Conservation (phyloP, 2,888 invertebrate genomes). For the Lycophotia porphyrea region DNA sequence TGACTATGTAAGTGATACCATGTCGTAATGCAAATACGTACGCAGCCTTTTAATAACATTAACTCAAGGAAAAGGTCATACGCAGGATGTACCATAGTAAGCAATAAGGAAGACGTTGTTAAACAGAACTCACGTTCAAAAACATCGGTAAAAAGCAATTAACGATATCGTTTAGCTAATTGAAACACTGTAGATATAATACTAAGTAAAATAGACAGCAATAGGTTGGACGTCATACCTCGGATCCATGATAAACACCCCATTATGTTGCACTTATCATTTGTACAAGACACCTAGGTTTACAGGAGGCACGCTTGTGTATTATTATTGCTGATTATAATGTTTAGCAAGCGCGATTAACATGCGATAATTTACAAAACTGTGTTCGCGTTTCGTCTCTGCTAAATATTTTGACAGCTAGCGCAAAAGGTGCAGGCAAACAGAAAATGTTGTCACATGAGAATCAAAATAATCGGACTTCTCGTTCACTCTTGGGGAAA, state of each 20-base stretch:
- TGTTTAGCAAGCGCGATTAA: conserved; percentile 37
- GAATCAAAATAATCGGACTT: conserved; percentile 57
- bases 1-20: conserved; percentile 47
- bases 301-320: conserved; percentile 51
- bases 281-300: conserved; percentile 59
- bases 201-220: conserved; percentile 56
- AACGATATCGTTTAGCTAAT: conserved; percentile 44
- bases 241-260: conserved; percentile 86
- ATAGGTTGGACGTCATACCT: conserved; percentile 84
- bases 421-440: conserved; percentile 34
- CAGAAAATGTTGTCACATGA: conserved; percentile 61
- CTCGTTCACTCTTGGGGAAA: conserved; percentile 47
- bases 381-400: conserved; percentile 48
- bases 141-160: conserved; percentile 38
- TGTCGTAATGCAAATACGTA: conserved; percentile 60
- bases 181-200: conserved; percentile 51
- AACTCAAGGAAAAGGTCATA: conserved; percentile 61
- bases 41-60: conserved; percentile 57
- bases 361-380: conserved; percentile 32
- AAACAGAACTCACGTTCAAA: conserved; percentile 8
- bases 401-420: conserved; percentile 65
- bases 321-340: conserved; percentile 42
- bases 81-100: conserved; percentile 9
- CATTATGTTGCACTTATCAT: conserved; percentile 80
- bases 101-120: conserved; percentile 7